Conservation (phyloP, 2,797 vertebrate species). For the Champsocephalus esox region DNA sequence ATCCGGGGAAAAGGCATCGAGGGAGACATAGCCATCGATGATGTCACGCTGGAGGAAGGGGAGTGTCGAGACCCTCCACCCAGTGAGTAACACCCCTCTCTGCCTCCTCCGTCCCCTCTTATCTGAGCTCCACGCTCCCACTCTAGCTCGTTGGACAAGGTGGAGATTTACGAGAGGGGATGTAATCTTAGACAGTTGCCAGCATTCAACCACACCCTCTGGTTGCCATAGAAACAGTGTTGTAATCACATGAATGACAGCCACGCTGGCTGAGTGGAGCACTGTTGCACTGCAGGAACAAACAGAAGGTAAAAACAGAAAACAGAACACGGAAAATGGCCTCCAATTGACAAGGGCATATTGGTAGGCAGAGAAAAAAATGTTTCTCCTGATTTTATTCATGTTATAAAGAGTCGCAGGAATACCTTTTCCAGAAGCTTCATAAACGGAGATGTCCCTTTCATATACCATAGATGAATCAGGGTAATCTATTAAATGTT, state of each 20-base stretch:
- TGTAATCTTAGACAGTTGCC: slow-evolving; percentile 63
- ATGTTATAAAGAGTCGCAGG: slow-evolving; percentile 36
- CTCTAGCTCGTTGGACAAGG: slow-evolving; percentile 8
- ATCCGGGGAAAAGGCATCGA: slow-evolving; percentile 95
- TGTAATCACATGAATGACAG: slow-evolving; percentile 75
- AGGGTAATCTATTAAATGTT: slow-evolving; percentile 28
- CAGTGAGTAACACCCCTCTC: slow-evolving; percentile 83
- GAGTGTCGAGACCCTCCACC: slow-evolving; percentile 93
- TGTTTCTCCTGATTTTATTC: slow-evolving; percentile 43
- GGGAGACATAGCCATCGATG: slow-evolving; percentile 97
- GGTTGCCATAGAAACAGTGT: slow-evolving; percentile 73
- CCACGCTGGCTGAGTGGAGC: slow-evolving; percentile 50
- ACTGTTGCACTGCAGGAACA: slow-evolving; percentile 66
- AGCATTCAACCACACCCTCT: slow-evolving; percentile 37
- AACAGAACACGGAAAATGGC: slow-evolving; percentile 57
- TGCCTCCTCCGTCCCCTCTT: not conserved
- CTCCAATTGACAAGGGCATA: slow-evolving; percentile 55
- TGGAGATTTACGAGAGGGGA: slow-evolving; percentile 56
- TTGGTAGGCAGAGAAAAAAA: slow-evolving; percentile 28
- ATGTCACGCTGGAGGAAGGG: slow-evolving; percentile 94
- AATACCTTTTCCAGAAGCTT: slow-evolving; percentile 19
- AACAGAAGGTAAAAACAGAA: slow-evolving; percentile 58
- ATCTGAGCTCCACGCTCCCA: slow-evolving; percentile 8
- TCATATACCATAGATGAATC: slow-evolving; percentile 26
- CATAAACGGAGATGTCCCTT: slow-evolving; percentile 6